Conservation (phyloP, 2,113 vertebrate species). For the Cynocephalus volans region DNA sequence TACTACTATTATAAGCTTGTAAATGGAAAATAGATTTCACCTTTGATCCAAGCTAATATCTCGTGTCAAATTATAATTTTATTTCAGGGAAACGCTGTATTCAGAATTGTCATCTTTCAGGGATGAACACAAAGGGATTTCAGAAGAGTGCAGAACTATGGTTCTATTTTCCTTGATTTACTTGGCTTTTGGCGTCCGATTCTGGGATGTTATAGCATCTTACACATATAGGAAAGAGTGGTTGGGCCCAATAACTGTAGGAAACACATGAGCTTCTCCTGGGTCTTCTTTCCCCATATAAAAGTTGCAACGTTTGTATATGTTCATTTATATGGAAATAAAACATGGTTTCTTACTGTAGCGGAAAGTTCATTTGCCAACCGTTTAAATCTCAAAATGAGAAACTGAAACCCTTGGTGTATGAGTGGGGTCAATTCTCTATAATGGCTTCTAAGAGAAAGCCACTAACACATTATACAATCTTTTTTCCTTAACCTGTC, state of each 20-base stretch:
- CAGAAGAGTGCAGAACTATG: neutral
- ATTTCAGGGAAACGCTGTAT: neutral
- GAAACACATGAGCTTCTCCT: neutral
- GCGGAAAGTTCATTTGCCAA: neutral
- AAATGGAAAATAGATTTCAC: neutral
- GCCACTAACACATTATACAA: neutral
- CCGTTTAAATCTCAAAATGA: neutral
- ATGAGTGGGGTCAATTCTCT: neutral
- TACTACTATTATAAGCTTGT: neutral
- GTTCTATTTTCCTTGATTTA: neutral
- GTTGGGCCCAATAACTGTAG: neutral
- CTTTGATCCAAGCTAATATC: neutral
- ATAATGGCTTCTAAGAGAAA: neutral
- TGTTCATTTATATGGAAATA: neutral
- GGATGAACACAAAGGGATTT: neutral
- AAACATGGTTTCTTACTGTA: neutral
- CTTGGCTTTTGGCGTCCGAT: neutral
- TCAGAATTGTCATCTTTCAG: neutral
- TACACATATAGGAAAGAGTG: neutral
- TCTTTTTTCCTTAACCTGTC: neutral
- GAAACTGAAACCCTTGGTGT: neutral
- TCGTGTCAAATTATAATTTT: constrained; percentile 30
- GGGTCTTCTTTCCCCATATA: neutral
- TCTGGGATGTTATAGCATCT: neutral
- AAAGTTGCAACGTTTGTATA: neutral